These are phyloP conservation scores for Andrena fulva DNA, from an alignment of 2,888 invertebrate species.

Conservation along the genomic window DNA sequence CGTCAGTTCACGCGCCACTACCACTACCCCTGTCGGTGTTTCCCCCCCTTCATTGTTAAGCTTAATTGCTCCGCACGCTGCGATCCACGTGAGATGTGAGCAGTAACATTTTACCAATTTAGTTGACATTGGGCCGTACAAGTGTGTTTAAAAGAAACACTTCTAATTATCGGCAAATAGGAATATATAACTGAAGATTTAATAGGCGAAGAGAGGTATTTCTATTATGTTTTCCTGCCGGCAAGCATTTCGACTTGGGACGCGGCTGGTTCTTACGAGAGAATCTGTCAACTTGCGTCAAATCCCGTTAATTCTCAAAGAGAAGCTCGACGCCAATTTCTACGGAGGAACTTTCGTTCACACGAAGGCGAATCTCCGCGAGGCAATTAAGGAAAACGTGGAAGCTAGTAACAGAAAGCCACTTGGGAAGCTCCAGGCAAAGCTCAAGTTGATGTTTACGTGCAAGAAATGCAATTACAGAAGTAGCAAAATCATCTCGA, in stretches of 20 bases:
- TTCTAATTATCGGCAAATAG: background rate
- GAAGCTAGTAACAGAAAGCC: slow-evolving; percentile 29
- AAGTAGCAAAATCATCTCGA: slow-evolving; percentile 93
- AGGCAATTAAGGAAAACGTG: background rate
- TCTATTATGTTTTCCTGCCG: slow-evolving; percentile 45
- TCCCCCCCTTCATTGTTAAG: too few relatives aligned
- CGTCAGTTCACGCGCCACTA: too few relatives aligned
- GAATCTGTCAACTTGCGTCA: background rate
- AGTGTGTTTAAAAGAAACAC: background rate
- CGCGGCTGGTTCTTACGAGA: slow-evolving; percentile 3
- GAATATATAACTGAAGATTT: background rate
- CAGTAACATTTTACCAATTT: background rate
- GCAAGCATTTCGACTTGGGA: slow-evolving; percentile 24
- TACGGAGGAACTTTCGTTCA: background rate
- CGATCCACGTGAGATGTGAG: slow-evolving; percentile 8
- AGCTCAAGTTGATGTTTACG: slow-evolving; percentile 92
- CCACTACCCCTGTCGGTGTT: too few relatives aligned
- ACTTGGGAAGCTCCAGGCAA: slow-evolving; percentile 85
- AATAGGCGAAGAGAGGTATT: background rate
- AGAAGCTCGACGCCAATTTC: background rate
- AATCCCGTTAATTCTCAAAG: background rate
- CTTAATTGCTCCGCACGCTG: too few relatives aligned
- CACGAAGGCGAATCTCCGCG: background rate
- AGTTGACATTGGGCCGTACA: background rate
- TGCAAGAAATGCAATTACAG: slow-evolving; percentile 95